A percentile compares a stretch with the other conserved stretches of the same genome.
These are phyloP conservation scores for Montipora capricornis DNA, from an alignment of 64 coral and sea anemone species.

Conservation along the genomic window DNA sequence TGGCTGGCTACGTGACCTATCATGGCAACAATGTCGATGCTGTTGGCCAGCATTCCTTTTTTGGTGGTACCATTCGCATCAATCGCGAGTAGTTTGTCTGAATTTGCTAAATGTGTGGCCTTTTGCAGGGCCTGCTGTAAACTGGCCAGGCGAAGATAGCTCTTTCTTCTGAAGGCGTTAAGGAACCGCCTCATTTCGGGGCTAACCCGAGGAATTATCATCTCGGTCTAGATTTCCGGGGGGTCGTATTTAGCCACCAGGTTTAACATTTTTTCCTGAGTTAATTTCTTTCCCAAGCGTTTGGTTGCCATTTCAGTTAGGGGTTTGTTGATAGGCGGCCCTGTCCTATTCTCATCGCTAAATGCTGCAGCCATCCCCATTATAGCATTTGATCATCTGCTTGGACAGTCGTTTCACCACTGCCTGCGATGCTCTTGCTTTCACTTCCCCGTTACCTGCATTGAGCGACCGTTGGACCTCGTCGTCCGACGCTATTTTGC, in stretches of 20 bases:
- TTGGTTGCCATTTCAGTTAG: neutral
- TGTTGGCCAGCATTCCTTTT: neutral
- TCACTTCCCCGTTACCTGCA: neutral
- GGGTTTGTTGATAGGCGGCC: neutral
- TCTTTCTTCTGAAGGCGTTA: neutral
- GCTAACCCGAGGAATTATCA: neutral
- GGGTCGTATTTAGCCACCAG: neutral
- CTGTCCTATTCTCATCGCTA: neutral
- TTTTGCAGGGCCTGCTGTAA: neutral
- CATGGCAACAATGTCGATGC: too few species aligned
- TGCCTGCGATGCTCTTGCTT: neutral
- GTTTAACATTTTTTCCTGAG: neutral
- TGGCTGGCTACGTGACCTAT: neutral
- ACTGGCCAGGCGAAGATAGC: neutral
- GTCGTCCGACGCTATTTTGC: neutral
- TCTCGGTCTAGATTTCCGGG: slow-evolving; percentile 1
- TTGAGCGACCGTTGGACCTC: neutral
- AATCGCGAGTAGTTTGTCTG: neutral
- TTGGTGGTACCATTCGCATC: neutral
- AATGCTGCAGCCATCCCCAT: neutral
- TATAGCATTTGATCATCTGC: neutral
- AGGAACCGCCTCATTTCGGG: neutral
- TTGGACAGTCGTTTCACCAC: neutral
- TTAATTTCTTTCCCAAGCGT: neutral
- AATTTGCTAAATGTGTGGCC: neutral